phyloP scores from a whole-genome alignment of 2,888 invertebrate genomes.

The Oscheius sp. region DNA sequence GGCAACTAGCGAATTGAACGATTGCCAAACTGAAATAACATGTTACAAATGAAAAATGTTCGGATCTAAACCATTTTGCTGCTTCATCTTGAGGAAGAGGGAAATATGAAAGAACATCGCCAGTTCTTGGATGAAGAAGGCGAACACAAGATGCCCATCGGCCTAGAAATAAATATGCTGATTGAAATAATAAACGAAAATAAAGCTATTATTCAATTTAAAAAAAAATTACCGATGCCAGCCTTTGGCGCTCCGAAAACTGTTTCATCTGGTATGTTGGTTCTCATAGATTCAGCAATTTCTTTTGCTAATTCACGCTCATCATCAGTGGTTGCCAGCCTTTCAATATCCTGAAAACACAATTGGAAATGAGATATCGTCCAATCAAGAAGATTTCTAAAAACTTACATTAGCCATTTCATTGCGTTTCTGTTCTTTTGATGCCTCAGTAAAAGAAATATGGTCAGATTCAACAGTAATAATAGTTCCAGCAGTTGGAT shows the following conservation, averaged over 20 bases:
- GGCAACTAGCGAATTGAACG: constrained; percentile 82
- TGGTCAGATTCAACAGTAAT: constrained; percentile 96
- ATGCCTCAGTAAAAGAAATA: constrained; percentile 96
- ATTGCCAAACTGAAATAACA: constrained; percentile 78
- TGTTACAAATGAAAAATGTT: no score
- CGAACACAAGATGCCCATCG: constrained; percentile 89
- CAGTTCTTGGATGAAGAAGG: constrained; percentile 85
- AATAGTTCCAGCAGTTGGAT: constrained; percentile 88
- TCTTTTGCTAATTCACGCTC: constrained; percentile 93
- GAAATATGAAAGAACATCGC: constrained; percentile 85
- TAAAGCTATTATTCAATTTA: no score
- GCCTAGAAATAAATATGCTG: constrained; percentile 77
- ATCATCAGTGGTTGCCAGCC: constrained; percentile 89
- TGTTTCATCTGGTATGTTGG: constrained; percentile 89
- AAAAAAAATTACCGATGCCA: constrained; percentile 37
- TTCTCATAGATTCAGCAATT: constrained; percentile 95
- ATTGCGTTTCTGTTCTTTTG: constrained; percentile 88
- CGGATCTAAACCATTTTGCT: constrained; percentile 86
- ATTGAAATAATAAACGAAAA: no score
- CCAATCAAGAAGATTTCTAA: background rate
- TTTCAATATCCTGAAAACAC: constrained; percentile 90
- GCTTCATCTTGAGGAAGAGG: constrained; percentile 95
- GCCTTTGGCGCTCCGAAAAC: constrained; percentile 96
- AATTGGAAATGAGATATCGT: background rate
- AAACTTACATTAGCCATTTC: constrained; percentile 88